Base-by-base conservation (phyloP, 2,888 invertebrate genomes). In the Dolomedes plantarius region DNA sequence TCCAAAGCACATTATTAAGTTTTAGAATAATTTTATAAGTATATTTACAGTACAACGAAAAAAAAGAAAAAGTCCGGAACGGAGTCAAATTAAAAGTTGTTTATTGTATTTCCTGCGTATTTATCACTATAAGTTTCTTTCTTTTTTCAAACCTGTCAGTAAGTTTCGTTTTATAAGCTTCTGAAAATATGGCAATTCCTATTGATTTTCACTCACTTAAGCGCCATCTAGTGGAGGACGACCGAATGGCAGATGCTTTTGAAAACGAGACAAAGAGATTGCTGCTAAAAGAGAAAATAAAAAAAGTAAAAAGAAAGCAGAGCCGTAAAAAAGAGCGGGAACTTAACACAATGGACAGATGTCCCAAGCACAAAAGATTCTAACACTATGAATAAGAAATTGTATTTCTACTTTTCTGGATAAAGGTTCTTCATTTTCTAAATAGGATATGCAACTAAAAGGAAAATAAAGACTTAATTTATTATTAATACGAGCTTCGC, bases 311-410 rank as follows among this genome's bases (percentile, higher is more conserved):
- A 65, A 76, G 36, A 56, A n/a, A n/a, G 11, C n/a, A 39, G 13
- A 7, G 31, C 50, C 13, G 23, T 16, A 50, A 76, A 64, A 75
- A 77, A 69, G 64, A 67, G 23, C 62, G 71, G 79, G 79, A 71
- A 79, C 56, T 32, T 62, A 71, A 79, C 79, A 80, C 72, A 80
- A 72, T 72, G 65, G 72, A 72, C 79, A 80, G 79, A 80, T 80
- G 79, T 72, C 79, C 62, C 31, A 31, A 56, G 31, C 79, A 80
- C 79, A 80, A 80, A 80, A 65, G 79, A 72, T 72, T 80, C 73
- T 62, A 80, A 65, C 79, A 73, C 69, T 80, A 80, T 80, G 79
- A 79, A 79, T 79, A 79, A 79, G 78, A 65, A 80, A 80, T 72
- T 73, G 72, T 65, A 80, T 80, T 73, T 80, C 65, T 68, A 68